phyloP scores from a whole-genome alignment of 2,797 vertebrate species.

The Muscicapa striata region DNA sequence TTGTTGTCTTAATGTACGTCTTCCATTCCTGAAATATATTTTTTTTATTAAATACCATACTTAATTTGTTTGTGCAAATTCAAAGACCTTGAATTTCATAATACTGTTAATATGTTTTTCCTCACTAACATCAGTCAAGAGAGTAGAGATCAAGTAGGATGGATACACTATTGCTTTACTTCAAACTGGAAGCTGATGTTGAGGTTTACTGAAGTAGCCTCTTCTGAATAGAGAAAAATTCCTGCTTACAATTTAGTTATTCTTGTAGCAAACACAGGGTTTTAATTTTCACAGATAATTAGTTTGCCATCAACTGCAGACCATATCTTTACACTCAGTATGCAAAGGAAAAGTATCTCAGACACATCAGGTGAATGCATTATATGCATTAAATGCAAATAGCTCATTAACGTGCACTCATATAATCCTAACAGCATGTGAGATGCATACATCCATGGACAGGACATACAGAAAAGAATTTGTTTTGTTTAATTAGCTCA shows the following conservation, averaged over 20 bases:
- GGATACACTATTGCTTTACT: background rate
- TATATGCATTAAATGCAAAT: background rate
- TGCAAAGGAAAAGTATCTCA: background rate
- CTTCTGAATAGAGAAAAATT: background rate
- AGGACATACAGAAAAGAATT: background rate
- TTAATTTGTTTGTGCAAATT: background rate
- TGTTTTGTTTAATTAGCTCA: background rate
- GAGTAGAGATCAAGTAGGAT: background rate
- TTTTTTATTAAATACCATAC: background rate
- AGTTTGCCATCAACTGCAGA: background rate
- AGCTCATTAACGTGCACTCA: background rate
- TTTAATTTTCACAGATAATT: background rate
- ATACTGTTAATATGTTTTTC: background rate
- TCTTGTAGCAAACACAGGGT: background rate
- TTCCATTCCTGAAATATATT: background rate
- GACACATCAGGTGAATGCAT: background rate
- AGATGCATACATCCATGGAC: background rate
- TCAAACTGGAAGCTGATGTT: background rate
- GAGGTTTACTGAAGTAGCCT: background rate
- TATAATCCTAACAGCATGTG: background rate
- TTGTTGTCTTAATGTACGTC: background rate
- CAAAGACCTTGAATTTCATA: background rate
- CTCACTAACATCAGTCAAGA: background rate
- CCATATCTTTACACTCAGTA: background rate
- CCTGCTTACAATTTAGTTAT: background rate